Base-by-base conservation (phyloP, 2,797 vertebrate species). In the Erethizon dorsatum region DNA sequence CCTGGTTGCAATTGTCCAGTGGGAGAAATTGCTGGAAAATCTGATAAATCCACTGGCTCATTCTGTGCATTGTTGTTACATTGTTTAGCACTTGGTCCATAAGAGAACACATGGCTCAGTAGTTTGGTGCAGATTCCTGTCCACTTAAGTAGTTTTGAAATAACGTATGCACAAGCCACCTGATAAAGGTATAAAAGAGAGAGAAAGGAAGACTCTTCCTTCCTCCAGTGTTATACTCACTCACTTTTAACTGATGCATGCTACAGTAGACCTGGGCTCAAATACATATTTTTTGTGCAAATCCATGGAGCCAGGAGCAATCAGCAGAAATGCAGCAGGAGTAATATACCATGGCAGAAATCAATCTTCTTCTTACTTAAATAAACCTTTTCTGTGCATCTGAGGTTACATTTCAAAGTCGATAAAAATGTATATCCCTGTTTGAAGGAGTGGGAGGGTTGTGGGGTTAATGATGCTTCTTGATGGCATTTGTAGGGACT, bases 1-100 rank as follows among this genome's bases (percentile, higher is more conserved):
- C 8, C 73, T 91, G 54, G 26, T 95, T 82, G 63, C 56, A 26
- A 26, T 86, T 91, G 41, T 63, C 22, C 14, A 91, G 45, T 91
- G 41, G 73, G 45, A n/a, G 41, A 69, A 91, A 94, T 82, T 56
- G 73, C 28, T 94, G 59, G 20, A 80, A 96, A 95, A 93, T 91
- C 52, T 41, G 56, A 14, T 91, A 83, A 93, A 28, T 96, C 33
- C n/a, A 83, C 57, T 95, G 78, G 47, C n/a, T 37, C n/a, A 65
- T 33, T 87, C 67, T 83, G n/a, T 90, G 33, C 20, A 92, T 87
- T 93, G 20, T 41, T 93, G 20, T 24, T 88, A 88, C 11, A 69
- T 83, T 96, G 57, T 78, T 89, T 65, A 83, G 67, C 41, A 83
- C 20, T 86, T 56, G 3, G 9, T 79, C 54, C 8, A 59, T 15